Base-by-base conservation (phyloP, 2,888 invertebrate species). In the Dioctria linearis region DNA sequence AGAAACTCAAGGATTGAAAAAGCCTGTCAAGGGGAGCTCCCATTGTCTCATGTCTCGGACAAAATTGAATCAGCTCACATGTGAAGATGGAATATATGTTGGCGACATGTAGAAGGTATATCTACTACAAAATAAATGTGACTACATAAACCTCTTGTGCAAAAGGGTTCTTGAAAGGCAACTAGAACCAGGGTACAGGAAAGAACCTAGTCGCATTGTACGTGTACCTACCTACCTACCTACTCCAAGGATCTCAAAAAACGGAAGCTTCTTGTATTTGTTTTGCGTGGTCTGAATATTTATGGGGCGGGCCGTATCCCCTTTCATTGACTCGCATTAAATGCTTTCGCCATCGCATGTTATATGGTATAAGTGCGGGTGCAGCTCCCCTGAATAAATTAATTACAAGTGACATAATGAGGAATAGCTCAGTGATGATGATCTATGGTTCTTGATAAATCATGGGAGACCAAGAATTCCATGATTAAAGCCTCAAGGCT, bases 231-330 rank as follows among this genome's bases (percentile, higher is more conserved):
- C 25, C 25, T 49, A 59, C 25, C 25, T 25, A 25, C 25, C 25
- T 25, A 25, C 79, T 66, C 79, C 43, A 67, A 61, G 67, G 79
- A 79, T 59, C 67, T 59, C 46, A 57, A 69, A 79, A 65, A 79
- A 65, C 63, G 66, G 66, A 54, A 67, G 65, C 66, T 57, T 57
- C 80, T 46, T 80, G 71, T 80, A 71, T 80, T 80, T 80, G 71
- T 80, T 71, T 80, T 80, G 73, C 80, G 80, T 80, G 80, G 80
- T 73, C 63, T 59, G 71, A 80, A 80, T 80, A 80, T 80, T 80
- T 73, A 80, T 80, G 71, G 73, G 73, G 65, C 57, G 63, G 79
- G 42, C 37, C 66, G 76, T 63, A 63, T 63, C 61, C 61, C 25
- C 51, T 66, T 76, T 76, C 76, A 73, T 73, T 57, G 73, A 43